Base-by-base conservation (phyloP, 2,888 invertebrate species). In the Mythimna loreyi region DNA sequence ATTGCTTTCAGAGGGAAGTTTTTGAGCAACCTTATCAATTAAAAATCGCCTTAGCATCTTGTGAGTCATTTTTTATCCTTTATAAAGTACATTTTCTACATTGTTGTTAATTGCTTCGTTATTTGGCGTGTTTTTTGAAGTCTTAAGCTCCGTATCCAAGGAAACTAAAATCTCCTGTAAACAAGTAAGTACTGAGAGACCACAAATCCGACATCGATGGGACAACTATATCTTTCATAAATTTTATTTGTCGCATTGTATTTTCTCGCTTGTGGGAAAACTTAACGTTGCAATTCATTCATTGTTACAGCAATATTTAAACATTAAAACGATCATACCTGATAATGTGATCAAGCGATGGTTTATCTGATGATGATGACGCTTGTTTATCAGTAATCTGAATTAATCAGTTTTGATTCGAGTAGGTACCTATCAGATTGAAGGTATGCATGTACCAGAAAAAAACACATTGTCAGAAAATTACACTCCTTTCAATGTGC, bases 21-120 rank as follows among this genome's bases (percentile, higher is more conserved):
- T 23, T 9, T 52, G 36, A 63, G 45, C n/a, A 50, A 71, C 11
- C 36, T 47, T 23, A 21, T 56, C 40, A 49, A 33, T 57, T 66
- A 36, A 57, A 50, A 66, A 0, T n/a, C 23, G 36, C 6, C 66
- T 50, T 28, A 23, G 0, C 7, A 43, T n/a, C 16, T 33, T 50
- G 16, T 3, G 16, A 19, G n/a, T 16, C 0, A 36, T 28, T 36
- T 72, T n/a, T 7, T 13, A 3, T 49, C 3, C 1, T 30, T 30
- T 30, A n/a, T 9, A 19, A 43, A 49, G 2, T n/a, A 40, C 0
- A 9, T 6, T 13, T 33, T 23, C 7, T 45, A 3, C n/a, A n/a
- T 45, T 45, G n/a, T n/a, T 5, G 43, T 45, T 7, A 19, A 45
- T 45, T 45, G 8, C 19, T 45, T 45, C 19, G 5, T 40, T 19